Evolutionary conservation across 2,888 invertebrate species (phyloP).

Genomic region (Epirrhoe tristata): DNA sequence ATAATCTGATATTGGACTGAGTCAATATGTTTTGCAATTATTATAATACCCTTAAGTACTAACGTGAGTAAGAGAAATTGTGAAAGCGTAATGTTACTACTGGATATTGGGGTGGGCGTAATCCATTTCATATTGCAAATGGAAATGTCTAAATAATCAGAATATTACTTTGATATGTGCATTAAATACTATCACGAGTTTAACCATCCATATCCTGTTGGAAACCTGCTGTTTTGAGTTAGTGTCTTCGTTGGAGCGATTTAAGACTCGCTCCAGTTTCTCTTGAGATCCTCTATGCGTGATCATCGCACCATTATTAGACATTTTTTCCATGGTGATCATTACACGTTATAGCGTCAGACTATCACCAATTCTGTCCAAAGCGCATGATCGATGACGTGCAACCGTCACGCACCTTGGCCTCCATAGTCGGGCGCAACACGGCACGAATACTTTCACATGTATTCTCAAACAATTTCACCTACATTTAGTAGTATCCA

Average conservation of each 20-base stretch:
- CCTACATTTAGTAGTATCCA: slow-evolving; percentile 60
- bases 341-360: slow-evolving; percentile 40
- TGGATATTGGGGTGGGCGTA: slow-evolving; percentile 39
- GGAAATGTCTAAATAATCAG: slow-evolving; percentile 30
- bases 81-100: slow-evolving; percentile 40
- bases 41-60: slow-evolving; percentile 19
- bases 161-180: slow-evolving; percentile 14
- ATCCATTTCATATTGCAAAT: slow-evolving; percentile 34
- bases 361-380: slow-evolving; percentile 44
- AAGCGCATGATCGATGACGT: slow-evolving; percentile 58
- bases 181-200: neutral
- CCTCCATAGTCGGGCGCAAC: slow-evolving; percentile 51
- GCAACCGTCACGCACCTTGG: slow-evolving; percentile 66
- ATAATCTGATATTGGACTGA: neutral
- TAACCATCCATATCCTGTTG: slow-evolving; percentile 12
- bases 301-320: slow-evolving; percentile 23
- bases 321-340: slow-evolving; percentile 37
- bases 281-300: slow-evolving; percentile 29
- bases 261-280: slow-evolving; percentile 29
- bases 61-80: slow-evolving; percentile 40
- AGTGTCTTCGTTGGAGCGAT: slow-evolving; percentile 11
- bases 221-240: slow-evolving; percentile 3
- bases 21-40: slow-evolving; percentile 1
- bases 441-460: slow-evolving; percentile 68
- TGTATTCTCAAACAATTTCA: slow-evolving; percentile 67